Evolutionary conservation across 2,888 invertebrate species (phyloP).

Genomic region (Pantelozetes paolii): DNA sequence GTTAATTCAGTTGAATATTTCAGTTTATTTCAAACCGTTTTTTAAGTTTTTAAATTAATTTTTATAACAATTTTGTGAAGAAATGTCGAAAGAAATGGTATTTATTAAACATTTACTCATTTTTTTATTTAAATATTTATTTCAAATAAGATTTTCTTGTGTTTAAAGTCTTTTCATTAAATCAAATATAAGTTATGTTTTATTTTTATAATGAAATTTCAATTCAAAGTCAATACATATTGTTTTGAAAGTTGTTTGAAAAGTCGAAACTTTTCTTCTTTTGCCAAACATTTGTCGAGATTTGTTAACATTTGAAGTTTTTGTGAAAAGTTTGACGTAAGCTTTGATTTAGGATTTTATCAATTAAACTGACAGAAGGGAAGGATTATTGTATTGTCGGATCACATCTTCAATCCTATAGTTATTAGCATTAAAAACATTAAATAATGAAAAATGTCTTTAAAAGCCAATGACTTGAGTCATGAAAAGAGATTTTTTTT

Average conservation of each 20-base stretch:
- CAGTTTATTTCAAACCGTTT: background rate
- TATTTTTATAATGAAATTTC: no score
- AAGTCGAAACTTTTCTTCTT: background rate
- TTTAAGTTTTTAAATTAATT: background rate
- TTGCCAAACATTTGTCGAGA: background rate
- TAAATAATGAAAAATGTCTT: background rate
- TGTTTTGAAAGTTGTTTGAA: no score
- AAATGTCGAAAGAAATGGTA: background rate
- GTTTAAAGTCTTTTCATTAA: background rate
- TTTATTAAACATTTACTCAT: background rate
- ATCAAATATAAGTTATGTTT: no score
- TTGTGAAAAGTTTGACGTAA: background rate
- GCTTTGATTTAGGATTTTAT: conserved; percentile 25
- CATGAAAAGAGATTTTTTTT: background rate
- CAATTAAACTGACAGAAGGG: background rate
- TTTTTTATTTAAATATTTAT: background rate
- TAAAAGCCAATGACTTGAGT: background rate
- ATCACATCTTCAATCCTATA: background rate
- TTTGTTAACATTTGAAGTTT: no score
- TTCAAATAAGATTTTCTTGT: background rate
- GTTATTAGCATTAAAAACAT: conserved; percentile 22
- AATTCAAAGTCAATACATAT: no score
- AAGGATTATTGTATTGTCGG: conserved; percentile 7
- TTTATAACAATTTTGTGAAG: background rate
- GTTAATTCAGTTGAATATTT: conserved; percentile 6